Base-by-base conservation (phyloP, 2,113 vertebrate genomes). In the Motacilla alba region DNA sequence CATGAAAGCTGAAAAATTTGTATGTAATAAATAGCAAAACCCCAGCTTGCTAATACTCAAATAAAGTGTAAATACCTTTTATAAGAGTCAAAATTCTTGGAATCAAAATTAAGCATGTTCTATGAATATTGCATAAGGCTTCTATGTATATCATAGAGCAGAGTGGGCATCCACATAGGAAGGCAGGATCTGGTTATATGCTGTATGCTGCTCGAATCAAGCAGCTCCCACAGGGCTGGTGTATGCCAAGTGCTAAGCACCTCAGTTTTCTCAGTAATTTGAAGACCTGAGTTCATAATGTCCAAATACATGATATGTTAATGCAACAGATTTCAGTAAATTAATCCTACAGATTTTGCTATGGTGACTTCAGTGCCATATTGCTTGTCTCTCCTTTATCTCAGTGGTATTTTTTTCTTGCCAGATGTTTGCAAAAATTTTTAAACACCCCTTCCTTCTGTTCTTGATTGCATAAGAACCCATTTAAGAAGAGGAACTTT, bases 91-190 rank as follows among this genome's bases (percentile, higher is more conserved):
- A 68, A 68, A 85, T 76, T 75, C 37, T 69, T 94, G 85, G 88
- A 50, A 87, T 83, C 64, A 89, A 90, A 74, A 85, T 93, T 79
- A 87, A 83, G 70, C 53, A 66, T 67, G 43, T 79, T 90, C 55
- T 76, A 13, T 90, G 43, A 94, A 93, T 93, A 89, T 74, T 90
- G 37, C 37, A 80, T 83, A 80, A 93, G 67, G 47, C 59, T 94
- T 69, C 62, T 82, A 1, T 46, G 74, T 46, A 17, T 55, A 78
- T 59, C 47, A 31, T 3, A 15, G 22, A 94, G 46, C 78, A 47
- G 84, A 72, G 53, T 30, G 31, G 43, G 59, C 9, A 72, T 95
- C 46, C 14, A 66, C 43, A 85, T 66, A 30, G 39, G 70, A 55
- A 79, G n/a, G 37, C 6, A 70, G 60, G 58, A 10, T 55, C 46